Evolutionary conservation across 2,113 vertebrate species (phyloP), one percentile per base, ranked within the genome.

Genomic region (Larimichthys polyactis): DNA sequence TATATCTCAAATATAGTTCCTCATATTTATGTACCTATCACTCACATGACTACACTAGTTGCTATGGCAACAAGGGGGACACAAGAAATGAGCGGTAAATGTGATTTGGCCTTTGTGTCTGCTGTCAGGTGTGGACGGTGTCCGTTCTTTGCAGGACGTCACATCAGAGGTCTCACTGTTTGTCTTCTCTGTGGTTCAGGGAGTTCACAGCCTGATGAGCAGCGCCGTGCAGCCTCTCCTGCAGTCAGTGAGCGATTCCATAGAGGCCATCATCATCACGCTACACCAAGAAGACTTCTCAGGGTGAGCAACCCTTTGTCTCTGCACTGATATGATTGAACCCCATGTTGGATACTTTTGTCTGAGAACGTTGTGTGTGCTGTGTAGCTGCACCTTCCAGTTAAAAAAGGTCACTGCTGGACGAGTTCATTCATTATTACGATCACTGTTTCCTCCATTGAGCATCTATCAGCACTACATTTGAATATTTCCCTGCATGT

Each of bases 281-380:
- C 95, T 99, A 93, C 98, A 99, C 83, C 98, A 98, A 75, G 98
- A 99, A 87, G 98, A 99, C 86, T 99, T 99, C 87, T 97, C 97
- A 83, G 96, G 97, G 98, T 90, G 3, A 71, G 81, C 20, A 12
- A 7, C 43, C 36, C 36, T 36, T 36, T 36, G 36, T 4, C 36
- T 36, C 36, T 36, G 36, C 36, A 36, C 36, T 8, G 36, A 36
- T 36, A 36, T 2, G 8, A 8, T 36, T 36, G 36, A 32, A 32
- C 7, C 36, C 7, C 1, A 40, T 8, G 36, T 8, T 40, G 36
- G 36, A 8, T 40, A 40, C 36, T 40, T 40, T 40, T 40, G 36
- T 40, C 36, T 40, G 36, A 40, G 36, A 40, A 8, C 9, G 36
- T 40, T 40, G 36, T 40, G 36, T 40, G 6, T 40, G 36, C 36